A percentile compares a stretch with the other conserved stretches of the same genome.
phyloP scores from a whole-genome alignment of 2,797 vertebrate genomes.

The Hylomyscus alleni region DNA sequence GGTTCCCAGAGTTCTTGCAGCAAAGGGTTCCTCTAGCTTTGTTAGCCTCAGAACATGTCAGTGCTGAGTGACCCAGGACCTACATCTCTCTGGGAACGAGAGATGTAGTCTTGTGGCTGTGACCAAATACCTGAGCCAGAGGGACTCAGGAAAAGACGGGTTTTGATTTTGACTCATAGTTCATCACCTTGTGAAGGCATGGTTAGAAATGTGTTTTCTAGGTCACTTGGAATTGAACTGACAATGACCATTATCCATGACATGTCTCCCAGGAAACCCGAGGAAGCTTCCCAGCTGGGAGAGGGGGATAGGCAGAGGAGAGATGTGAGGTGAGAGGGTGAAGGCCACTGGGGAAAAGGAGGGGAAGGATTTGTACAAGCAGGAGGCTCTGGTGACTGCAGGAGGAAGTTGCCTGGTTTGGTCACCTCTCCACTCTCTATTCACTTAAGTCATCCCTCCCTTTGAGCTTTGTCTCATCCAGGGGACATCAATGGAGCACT shows the following conservation, averaged over 20 bases:
- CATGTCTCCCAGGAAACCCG: neutral
- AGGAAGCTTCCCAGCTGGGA: neutral
- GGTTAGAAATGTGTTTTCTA: neutral
- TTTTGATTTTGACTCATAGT: neutral
- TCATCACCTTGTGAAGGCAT: neutral
- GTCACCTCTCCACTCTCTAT: neutral
- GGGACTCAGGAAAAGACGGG: neutral
- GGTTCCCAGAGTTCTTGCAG: neutral
- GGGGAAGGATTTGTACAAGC: too few relatives aligned
- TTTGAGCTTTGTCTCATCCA: neutral
- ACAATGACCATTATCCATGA: neutral
- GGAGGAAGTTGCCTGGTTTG: neutral
- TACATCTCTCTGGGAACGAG: neutral
- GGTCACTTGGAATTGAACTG: neutral
- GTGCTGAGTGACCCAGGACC: neutral
- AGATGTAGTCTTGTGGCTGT: neutral
- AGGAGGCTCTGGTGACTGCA: neutral
- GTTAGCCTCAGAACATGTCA: neutral
- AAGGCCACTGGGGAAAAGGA: too few relatives aligned
- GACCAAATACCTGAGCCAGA: neutral
- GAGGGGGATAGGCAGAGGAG: neutral
- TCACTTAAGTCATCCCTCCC: fast-evolving
- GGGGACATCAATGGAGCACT: neutral
- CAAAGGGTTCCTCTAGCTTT: neutral
- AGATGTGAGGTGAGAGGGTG: too few relatives aligned